Percentiles rank a stretch among this genome's conserved stretches.
Evolutionary conservation across 2,888 invertebrate species (phyloP).

Genomic region (Caenorhabditis afra): DNA sequence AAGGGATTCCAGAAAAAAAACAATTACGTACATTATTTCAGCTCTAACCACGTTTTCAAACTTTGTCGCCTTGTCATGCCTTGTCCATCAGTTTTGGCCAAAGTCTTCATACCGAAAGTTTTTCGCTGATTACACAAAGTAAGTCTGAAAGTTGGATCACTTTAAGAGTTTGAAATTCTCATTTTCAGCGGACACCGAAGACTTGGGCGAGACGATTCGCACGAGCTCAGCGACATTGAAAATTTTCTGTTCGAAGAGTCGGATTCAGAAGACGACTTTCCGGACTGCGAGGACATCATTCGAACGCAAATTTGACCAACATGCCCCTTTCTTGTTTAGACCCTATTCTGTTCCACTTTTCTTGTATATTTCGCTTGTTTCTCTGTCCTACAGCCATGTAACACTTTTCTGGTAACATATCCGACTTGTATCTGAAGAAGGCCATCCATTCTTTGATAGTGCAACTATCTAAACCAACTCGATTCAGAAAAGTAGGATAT

Average conservation of each 20-base stretch:
- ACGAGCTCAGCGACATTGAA: slow-evolving; percentile 73
- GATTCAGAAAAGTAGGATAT: slow-evolving; percentile 7
- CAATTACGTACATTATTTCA: slow-evolving; percentile 82
- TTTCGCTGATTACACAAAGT: slow-evolving; percentile 71
- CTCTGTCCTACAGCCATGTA: slow-evolving; percentile 38
- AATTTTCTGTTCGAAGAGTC: slow-evolving; percentile 61
- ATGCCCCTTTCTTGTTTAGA: not conserved
- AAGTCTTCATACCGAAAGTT: slow-evolving; percentile 84
- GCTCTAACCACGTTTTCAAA: slow-evolving; percentile 92
- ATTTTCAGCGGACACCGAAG: slow-evolving; percentile 66
- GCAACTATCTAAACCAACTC: slow-evolving; percentile 35
- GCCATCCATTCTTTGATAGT: slow-evolving; percentile 28
- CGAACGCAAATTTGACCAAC: slow-evolving; percentile 46
- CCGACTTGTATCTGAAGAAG: slow-evolving; percentile 28
- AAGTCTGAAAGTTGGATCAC: slow-evolving; percentile 14
- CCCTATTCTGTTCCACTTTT: slow-evolving; percentile 18
- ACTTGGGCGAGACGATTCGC: slow-evolving; percentile 65
- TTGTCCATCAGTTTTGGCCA: slow-evolving; percentile 96
- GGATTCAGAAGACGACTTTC: slow-evolving; percentile 45
- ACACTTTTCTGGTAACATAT: slow-evolving; percentile 54
- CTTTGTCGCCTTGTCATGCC: slow-evolving; percentile 93
- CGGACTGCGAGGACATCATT: slow-evolving; percentile 56
- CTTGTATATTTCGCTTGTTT: slow-evolving; percentile 50
- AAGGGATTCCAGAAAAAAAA: not conserved
- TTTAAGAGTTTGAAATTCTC: not conserved